Base-by-base conservation (phyloP, 1,140 invertebrate species). In the Aethina tumida region DNA sequence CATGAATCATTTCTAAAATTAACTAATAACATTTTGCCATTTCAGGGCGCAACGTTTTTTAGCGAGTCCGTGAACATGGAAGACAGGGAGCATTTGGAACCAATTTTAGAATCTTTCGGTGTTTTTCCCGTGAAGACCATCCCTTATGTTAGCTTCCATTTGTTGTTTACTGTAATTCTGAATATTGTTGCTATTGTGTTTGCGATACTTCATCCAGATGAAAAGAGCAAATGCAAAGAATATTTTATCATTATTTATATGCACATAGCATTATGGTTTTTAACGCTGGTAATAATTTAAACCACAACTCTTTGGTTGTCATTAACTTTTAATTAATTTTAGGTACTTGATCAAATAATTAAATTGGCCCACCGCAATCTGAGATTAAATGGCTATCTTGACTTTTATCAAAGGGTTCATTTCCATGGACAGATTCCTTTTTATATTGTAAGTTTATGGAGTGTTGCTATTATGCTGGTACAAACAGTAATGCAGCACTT, bases 241-340 rank as follows among this genome's bases (percentile, higher is more conserved):
- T 79, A 79, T 49, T 79, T 78, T 54, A 68, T 75, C 45, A 69
- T 76, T 50, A 63, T 78, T 9, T 78, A 79, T 52, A 59, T 75
- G 24, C 72, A 78, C 32, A 71, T 71, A 31, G 62, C 57, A 15
- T 74, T 74, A 43, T 79, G 75, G 75, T 50, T 76, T 18, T 48
- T 75, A 35, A 70, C 76, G 26, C 66, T 74, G 63, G 56, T 73
- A 58, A 59, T 59, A 62, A 48, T 26, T 19, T 13, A 10, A 4
- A 31, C n/a, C 5, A 9, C 4, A 10, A 4, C n/a, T 14, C n/a
- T 16, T n/a, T n/a, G 5, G 5, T 6, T 21, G 3, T 15, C 9
- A 28, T 29, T 22, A 6, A 8, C 27, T 35, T 8, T 18, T 21
- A 33, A 16, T 17, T 6, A 28, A 35, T 58, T 53, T 8, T 45